These are phyloP conservation scores for Sphenopsis melanotis DNA, from an alignment of 2,797 vertebrate species.

Conservation along the genomic window DNA sequence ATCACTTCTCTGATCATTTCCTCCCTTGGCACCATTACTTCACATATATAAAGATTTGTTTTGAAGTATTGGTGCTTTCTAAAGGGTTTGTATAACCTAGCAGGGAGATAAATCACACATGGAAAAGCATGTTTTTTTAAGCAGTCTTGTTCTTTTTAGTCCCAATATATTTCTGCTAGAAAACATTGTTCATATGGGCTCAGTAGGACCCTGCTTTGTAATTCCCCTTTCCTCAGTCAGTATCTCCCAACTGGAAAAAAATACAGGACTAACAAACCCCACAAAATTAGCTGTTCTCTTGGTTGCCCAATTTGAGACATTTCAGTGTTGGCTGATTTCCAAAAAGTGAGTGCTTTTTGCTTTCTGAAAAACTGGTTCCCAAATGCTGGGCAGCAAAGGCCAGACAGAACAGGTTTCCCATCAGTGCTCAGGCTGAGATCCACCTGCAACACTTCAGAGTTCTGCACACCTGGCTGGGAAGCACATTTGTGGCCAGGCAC, in stretches of 20 bases:
- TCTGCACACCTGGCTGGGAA: not conserved
- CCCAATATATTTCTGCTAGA: not conserved
- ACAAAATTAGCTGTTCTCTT: not conserved
- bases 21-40: not conserved
- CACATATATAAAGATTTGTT: not conserved
- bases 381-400: not conserved
- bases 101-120: not conserved
- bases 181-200: not conserved
- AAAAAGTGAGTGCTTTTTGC: not conserved
- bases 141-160: not conserved
- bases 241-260: not conserved
- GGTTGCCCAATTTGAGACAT: not conserved
- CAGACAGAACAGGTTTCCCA: not conserved
- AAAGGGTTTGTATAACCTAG: not conserved
- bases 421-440: not conserved
- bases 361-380: not conserved
- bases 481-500: not conserved
- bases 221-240: not conserved
- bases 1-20: not conserved
- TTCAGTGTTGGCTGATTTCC: not conserved
- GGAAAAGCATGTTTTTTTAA: not conserved
- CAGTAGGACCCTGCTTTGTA: not conserved
- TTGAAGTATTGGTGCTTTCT: not conserved
- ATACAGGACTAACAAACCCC: not conserved
- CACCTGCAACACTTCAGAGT: not conserved